Evolutionary conservation across 2,888 invertebrate genomes (phyloP).

Genomic region (Melieria crassipennis): DNA sequence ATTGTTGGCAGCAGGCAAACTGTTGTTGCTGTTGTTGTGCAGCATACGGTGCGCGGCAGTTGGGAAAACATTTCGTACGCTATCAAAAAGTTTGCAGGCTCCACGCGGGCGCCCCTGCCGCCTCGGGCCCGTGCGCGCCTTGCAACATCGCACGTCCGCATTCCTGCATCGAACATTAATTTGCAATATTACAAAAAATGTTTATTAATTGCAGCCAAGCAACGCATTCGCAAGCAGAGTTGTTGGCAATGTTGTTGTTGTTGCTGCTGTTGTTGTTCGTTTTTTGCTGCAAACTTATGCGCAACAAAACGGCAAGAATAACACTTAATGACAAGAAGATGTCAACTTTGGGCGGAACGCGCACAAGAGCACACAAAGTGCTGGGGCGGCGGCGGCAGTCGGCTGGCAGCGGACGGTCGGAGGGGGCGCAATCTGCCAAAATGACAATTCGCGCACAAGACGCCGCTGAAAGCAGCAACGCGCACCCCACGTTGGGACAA

Average conservation of each 20-base stretch:
- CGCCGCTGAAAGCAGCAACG: constrained; percentile 28
- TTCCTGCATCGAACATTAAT: constrained; percentile 36
- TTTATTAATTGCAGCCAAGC: constrained; percentile 34
- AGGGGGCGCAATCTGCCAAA: constrained; percentile 15
- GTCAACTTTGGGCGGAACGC: constrained; percentile 41
- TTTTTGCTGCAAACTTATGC: background rate
- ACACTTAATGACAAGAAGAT: constrained; percentile 48
- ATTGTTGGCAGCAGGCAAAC: constrained; percentile 23
- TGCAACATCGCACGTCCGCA: constrained; percentile 32
- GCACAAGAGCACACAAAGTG: constrained; percentile 8
- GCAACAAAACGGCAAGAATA: constrained; percentile 39
- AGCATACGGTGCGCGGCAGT: no score
- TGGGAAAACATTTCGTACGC: no score
- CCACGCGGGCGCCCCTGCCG: background rate
- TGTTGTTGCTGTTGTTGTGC: no score
- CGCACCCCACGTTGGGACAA: constrained; percentile 9
- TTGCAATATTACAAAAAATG: constrained; percentile 32
- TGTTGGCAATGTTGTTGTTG: no score
- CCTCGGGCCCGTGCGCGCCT: constrained; percentile 1
- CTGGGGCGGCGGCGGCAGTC: constrained; percentile 14
- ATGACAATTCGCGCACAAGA: constrained; percentile 30
- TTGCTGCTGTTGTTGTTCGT: no score
- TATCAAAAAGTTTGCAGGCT: background rate
- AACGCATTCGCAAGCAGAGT: background rate
- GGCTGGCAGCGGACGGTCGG: background rate